Percentiles rank a stretch among this genome's conserved stretches.
These are phyloP conservation scores for Agrenia bidenticulata DNA, from an alignment of 2,888 invertebrate genomes.

Conservation along the genomic window DNA sequence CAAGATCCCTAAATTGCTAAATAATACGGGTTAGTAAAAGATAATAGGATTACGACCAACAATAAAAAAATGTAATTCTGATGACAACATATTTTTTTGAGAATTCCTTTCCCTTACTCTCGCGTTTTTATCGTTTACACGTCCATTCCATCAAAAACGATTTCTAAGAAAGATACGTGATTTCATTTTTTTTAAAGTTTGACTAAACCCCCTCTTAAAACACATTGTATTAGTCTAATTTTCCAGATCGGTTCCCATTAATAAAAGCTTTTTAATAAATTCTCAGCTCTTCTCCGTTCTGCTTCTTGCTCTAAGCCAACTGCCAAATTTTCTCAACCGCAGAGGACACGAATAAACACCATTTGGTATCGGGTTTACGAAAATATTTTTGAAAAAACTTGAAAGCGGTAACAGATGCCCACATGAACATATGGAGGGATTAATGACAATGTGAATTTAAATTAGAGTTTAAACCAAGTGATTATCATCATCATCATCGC, in stretches of 20 bases:
- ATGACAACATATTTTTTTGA: constrained; percentile 15
- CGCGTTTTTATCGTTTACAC: not conserved
- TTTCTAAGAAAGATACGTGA: constrained; percentile 17
- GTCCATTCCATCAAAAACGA: constrained; percentile 1
- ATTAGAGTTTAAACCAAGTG: constrained; percentile 11
- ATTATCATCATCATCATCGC: too few species aligned
- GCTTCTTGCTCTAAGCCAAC: constrained; percentile 17
- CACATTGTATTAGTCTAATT: constrained; percentile 22
- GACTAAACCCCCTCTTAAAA: constrained; percentile 14
- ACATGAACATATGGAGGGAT: constrained; percentile 7
- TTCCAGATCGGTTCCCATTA: constrained; percentile 21
- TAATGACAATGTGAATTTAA: constrained; percentile 17
- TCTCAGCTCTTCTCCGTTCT: constrained; percentile 18
- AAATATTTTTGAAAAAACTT: constrained; percentile 16
- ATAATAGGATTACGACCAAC: constrained; percentile 17
- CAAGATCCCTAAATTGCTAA: constrained; percentile 12
- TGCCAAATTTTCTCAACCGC: constrained; percentile 22
- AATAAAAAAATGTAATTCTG: constrained; percentile 15
- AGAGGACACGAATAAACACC: constrained; percentile 20
- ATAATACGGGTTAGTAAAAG: constrained; percentile 22
- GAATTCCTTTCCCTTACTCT: constrained; percentile 18
- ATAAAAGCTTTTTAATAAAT: constrained; percentile 24
- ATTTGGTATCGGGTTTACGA: constrained; percentile 16
- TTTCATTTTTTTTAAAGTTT: constrained; percentile 20
- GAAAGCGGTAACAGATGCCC: constrained; percentile 18